Conservation (phyloP, 1,140 invertebrate genomes). For the Drosophila saltans region DNA sequence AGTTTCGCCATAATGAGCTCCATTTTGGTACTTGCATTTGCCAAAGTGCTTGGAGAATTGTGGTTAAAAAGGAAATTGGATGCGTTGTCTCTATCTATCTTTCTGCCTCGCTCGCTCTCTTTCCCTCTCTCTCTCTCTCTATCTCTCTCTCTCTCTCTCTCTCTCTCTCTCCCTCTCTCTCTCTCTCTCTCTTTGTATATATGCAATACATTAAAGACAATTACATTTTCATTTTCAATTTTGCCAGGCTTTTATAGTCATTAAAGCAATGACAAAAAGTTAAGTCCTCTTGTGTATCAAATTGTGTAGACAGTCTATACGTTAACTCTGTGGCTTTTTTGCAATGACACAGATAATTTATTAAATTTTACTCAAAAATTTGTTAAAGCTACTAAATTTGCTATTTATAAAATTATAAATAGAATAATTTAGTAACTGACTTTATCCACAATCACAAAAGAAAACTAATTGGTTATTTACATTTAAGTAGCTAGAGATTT, state of each 20-base stretch:
- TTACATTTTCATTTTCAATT: constrained; percentile 16
- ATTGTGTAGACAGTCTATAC: not conserved
- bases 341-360: too few relatives aligned
- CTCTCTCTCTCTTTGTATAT: not conserved
- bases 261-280: constrained; percentile 11
- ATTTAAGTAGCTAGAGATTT: too few relatives aligned
- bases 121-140: not conserved
- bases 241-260: constrained; percentile 1
- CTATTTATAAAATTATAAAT: too few relatives aligned
- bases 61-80: not conserved
- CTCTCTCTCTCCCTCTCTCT: not conserved
- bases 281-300: not conserved
- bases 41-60: not conserved
- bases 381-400: too few relatives aligned
- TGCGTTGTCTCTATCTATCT: not conserved
- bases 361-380: too few relatives aligned
- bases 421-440: too few relatives aligned
- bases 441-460: too few relatives aligned
- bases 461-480: too few relatives aligned
- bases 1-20: constrained; percentile 25
- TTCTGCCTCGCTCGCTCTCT: not conserved
- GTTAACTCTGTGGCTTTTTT: not conserved
- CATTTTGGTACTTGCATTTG: constrained; percentile 18
- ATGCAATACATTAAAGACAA: not conserved
- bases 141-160: not conserved